Evolutionary conservation across 2,797 vertebrate genomes (phyloP), one percentile per base, ranked within the genome.

Genomic region (Labeo calbasu): DNA sequence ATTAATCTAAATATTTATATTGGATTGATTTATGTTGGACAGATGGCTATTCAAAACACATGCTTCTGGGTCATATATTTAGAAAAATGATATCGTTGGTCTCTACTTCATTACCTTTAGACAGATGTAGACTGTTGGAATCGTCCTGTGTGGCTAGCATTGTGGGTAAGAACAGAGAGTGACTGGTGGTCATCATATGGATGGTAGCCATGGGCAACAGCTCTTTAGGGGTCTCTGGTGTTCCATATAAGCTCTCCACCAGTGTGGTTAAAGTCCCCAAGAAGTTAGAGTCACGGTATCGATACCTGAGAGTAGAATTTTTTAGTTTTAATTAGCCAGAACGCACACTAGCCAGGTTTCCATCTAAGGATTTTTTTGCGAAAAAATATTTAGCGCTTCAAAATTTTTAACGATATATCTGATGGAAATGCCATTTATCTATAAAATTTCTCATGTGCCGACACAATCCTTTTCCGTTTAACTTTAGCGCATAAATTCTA

Each of bases 101-200:
- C 50, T 75, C 28, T 4, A 40, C 23, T 28, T 40, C 63, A 0
- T 17, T 87, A 98, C 98, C 98, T 96, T 95, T 97, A 3, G 91
- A 86, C 59, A 83, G 90, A 77, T 14, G 65, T 65, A 85, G 87
- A 0, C 0, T 61, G 80, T 57, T 82, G 0, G 87, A 81, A 12
- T 95, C 95, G 48, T 95, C 93, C n/a, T 90, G 87, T 0, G 93
- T 86, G 32, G 88, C 90, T 88, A 99, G 90, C 91, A 99, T 95
- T 57, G 91, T 92, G 81, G 97, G 94, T 91, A 99, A 88, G 90
- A 99, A 99, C 71, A 96, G 92, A 11, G 98, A 99, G 88, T 99
- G 98, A 90, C 96, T 98, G 15, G 92, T 97, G 90, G 94, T 92
- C 98, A 99, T 98, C 95, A 94, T 94, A 88, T 99, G 95, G 66